A percentile compares a stretch with the other conserved stretches of the same genome.
Evolutionary conservation across 2,797 vertebrate genomes (phyloP).

Genomic region (Fistularia commersonii): DNA sequence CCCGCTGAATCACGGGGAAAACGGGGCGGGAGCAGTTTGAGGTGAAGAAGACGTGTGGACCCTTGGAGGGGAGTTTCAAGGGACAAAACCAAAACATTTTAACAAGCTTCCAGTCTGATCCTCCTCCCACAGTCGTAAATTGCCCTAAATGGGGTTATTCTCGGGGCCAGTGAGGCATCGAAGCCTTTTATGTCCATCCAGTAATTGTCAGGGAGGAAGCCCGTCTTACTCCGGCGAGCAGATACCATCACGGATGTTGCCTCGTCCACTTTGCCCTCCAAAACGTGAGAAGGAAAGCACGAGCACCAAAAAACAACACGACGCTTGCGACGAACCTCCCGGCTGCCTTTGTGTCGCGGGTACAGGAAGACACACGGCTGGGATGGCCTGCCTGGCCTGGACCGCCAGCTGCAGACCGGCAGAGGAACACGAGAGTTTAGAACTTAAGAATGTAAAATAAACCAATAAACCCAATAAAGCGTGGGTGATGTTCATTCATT

Average conservation of each 20-base stretch:
- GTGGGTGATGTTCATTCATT: no score
- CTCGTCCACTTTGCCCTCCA: slow-evolving; percentile 7
- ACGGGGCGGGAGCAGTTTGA: neutral
- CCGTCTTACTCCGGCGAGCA: slow-evolving; percentile 27
- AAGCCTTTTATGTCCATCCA: slow-evolving; percentile 48
- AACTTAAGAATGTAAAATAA: no score
- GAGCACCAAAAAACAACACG: slow-evolving; percentile 1
- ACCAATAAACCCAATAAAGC: no score
- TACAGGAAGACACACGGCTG: no score
- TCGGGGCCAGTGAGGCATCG: slow-evolving; percentile 36
- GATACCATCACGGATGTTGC: slow-evolving; percentile 43
- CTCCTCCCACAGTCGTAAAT: slow-evolving; percentile 34
- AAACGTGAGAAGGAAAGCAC: slow-evolving; percentile 9
- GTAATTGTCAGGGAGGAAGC: slow-evolving; percentile 49
- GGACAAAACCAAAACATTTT: slow-evolving; percentile 21
- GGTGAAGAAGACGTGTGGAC: slow-evolving; percentile 3
- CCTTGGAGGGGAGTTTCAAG: slow-evolving; percentile 1
- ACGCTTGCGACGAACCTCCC: neutral
- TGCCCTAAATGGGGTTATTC: slow-evolving; percentile 52
- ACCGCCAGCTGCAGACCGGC: no score
- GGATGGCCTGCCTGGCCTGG: no score
- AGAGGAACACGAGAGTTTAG: no score
- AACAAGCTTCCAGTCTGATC: slow-evolving; percentile 23
- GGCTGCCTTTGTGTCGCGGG: neutral
- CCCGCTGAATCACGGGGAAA: no score